Base-by-base conservation (phyloP, 2,888 invertebrate species). In the Ethmia dodecea region DNA sequence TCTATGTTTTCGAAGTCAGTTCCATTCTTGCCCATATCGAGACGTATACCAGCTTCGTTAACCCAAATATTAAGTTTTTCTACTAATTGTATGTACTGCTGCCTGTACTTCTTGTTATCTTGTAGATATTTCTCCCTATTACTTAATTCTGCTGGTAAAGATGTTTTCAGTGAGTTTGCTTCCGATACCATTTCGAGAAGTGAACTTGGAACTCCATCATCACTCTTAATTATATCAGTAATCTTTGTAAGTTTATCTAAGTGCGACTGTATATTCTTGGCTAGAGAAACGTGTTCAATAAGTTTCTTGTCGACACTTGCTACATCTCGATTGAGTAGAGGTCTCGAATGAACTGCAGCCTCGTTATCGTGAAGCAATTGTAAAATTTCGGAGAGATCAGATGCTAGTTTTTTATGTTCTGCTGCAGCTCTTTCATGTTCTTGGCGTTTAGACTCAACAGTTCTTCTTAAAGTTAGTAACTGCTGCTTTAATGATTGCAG, bases 361-460 rank as follows among this genome's bases (percentile, higher is more conserved):
- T 97, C 96, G 49, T 94, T 94, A 25, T 90, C 90, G 48, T 95
- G 94, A 27, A 97, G 79, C 91, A 92, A 93, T 62, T 95, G 94
- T 8, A 97, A 84, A 13, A 94, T 92, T 33, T 92, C 91, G 22
- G 94, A 92, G n/a, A 97, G 70, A 64, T 96, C 95, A 16, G 92
- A 89, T 1, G 93, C 92, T 33, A 97, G 83, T 77, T 96, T 94
- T 55, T 91, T 91, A 65, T 96, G 95, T 60, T 97, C 96, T 13
- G 95, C 95, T 4, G 94, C 92, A 0, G 95, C 94, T 32, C 92
- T 89, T 67, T 97, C 95, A 60, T 96, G 95, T 57, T 96, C 94
- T 63, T 95, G 93, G 20, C 94, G 89, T 62, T 95, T 94, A 20
- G 92, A 92, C 60, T 97, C 96, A 0, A 97, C 95, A 1, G 92